phyloP scores from a whole-genome alignment of 2,113 vertebrate species.

The Nesogale talazaci region DNA sequence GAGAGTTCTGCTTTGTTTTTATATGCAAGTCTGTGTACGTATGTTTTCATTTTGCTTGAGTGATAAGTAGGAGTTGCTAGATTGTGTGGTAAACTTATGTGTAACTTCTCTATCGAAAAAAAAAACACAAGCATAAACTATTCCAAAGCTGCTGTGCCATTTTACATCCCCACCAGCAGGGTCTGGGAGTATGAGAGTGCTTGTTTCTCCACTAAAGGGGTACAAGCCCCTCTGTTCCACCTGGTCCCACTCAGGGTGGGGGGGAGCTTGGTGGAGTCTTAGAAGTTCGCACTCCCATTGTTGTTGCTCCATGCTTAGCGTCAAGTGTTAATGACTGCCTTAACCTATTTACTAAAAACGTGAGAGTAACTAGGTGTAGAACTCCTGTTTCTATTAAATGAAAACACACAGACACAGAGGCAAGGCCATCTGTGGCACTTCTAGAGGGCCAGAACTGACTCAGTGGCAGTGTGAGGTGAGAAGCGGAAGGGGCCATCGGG shows the following conservation, averaged over 20 bases:
- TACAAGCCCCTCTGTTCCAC: background rate
- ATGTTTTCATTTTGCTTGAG: background rate
- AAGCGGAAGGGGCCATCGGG: background rate
- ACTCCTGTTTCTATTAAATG: background rate
- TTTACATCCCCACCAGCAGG: background rate
- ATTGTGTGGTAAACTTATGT: background rate
- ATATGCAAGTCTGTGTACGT: background rate
- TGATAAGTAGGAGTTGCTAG: background rate
- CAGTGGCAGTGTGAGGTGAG: background rate
- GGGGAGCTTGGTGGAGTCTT: background rate
- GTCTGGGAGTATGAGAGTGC: background rate
- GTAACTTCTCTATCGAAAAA: background rate
- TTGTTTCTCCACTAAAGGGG: background rate
- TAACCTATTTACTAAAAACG: background rate
- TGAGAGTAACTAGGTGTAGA: background rate
- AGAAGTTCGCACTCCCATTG: background rate
- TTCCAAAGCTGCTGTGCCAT: background rate
- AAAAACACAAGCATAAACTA: background rate
- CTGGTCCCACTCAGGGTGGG: background rate
- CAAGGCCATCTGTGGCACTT: background rate
- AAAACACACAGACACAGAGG: no score
- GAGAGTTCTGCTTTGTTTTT: background rate
- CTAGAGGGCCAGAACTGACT: background rate
- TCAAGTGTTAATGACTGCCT: background rate
- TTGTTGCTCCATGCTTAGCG: conserved; percentile 28